Evolutionary conservation across 2,797 vertebrate genomes (phyloP).

Genomic region (Merluccius polli): DNA sequence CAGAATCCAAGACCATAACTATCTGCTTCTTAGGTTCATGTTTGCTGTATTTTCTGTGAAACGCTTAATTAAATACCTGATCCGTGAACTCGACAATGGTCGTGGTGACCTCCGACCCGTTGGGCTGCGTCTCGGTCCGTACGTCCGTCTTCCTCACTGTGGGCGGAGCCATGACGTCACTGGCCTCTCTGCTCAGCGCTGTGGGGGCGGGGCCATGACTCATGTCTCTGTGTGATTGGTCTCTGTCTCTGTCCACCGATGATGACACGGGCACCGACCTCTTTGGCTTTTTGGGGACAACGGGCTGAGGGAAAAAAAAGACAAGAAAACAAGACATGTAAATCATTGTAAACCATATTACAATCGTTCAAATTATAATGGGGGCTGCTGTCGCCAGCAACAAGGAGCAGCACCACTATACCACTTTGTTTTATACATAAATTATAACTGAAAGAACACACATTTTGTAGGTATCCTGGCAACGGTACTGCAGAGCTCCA

Average conservation of each 20-base stretch:
- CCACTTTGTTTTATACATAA: background rate
- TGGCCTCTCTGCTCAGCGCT: constrained; percentile 65
- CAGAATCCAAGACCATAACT: background rate
- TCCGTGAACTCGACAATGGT: constrained; percentile 74
- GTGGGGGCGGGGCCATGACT: constrained; percentile 44
- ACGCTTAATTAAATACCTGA: constrained; percentile 69
- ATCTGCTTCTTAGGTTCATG: background rate
- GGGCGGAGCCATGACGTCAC: constrained; percentile 59
- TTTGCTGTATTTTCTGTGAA: background rate
- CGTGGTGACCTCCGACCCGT: constrained; percentile 77
- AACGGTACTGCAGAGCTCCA: background rate
- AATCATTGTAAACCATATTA: background rate
- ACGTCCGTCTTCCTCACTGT: constrained; percentile 78
- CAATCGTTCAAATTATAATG: background rate
- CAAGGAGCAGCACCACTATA: background rate
- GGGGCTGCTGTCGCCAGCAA: background rate
- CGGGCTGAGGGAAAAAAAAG: constrained; percentile 54
- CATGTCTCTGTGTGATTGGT: constrained; percentile 61
- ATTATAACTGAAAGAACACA: background rate
- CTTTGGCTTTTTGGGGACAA: constrained; percentile 77
- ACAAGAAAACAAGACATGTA: constrained; percentile 1
- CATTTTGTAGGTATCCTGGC: background rate
- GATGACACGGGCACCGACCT: constrained; percentile 70
- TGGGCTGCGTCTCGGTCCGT: constrained; percentile 75
- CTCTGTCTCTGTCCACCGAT: constrained; percentile 63